Conservation (phyloP, 2,797 vertebrate species). For the Myotis vivesi region DNA sequence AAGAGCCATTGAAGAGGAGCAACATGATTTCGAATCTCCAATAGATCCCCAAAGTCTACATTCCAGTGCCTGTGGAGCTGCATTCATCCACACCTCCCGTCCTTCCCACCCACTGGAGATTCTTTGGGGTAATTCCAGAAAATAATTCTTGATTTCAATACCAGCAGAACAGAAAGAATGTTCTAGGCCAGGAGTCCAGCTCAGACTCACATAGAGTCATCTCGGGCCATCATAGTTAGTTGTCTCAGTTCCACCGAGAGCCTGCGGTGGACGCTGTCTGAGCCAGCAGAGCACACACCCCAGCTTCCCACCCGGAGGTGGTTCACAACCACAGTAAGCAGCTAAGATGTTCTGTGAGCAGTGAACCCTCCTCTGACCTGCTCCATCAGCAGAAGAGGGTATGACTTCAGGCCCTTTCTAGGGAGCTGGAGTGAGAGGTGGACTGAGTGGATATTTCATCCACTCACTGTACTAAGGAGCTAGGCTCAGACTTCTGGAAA, state of each 20-base stretch:
- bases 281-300: background rate
- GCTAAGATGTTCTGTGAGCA: background rate
- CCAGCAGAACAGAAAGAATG: background rate
- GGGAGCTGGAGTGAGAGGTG: background rate
- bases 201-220: background rate
- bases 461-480: background rate
- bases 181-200: background rate
- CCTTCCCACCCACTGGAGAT: background rate
- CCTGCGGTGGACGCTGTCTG: background rate
- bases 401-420: background rate
- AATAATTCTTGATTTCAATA: background rate
- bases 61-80: rapidly evolving
- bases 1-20: background rate
- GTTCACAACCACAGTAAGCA: background rate
- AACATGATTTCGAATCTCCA: background rate
- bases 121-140: background rate
- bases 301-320: background rate
- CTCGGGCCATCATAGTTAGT: background rate
- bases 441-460: background rate
- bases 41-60: rapidly evolving
- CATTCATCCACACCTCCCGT: background rate
- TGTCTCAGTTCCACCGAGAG: background rate
- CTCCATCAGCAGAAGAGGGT: background rate
- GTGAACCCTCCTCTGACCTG: background rate
- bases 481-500: background rate